Percentiles rank a stretch among this genome's conserved stretches.
These are phyloP conservation scores for Pangasius krempfi DNA, from an alignment of 2,797 vertebrate species.

Conservation along the genomic window DNA sequence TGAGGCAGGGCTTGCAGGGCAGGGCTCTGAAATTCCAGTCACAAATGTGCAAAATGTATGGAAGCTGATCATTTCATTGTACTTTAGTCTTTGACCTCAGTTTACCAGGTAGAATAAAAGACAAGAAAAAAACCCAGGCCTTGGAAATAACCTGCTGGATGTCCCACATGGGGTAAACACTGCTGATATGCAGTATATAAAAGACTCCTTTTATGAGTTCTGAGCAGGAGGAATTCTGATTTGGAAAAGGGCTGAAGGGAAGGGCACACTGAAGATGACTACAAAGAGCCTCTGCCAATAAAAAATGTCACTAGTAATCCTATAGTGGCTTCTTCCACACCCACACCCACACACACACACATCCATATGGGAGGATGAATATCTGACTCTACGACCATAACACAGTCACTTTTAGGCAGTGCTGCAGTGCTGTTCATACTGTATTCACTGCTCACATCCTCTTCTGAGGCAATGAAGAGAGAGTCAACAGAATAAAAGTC, in stretches of 20 bases:
- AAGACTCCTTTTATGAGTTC: constrained; percentile 49
- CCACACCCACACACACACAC: constrained; percentile 19
- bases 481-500: constrained; percentile 25
- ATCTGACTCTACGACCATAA: background rate
- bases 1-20: too few species aligned
- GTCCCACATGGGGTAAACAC: constrained; percentile 42
- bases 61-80: constrained; percentile 31
- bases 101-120: constrained; percentile 47
- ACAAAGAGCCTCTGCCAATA: constrained; percentile 43
- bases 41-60: constrained; percentile 14
- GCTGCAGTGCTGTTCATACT: constrained; percentile 28
- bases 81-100: constrained; percentile 51
- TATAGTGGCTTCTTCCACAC: constrained; percentile 36
- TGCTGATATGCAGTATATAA: constrained; percentile 46
- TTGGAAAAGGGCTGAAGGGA: constrained; percentile 53
- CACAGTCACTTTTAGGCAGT: constrained; percentile 59
- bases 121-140: constrained; percentile 11
- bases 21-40: constrained; percentile 7
- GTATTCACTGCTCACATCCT: constrained; percentile 34
- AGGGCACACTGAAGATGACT: constrained; percentile 44
- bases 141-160: constrained; percentile 45
- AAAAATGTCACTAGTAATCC: constrained; percentile 49
- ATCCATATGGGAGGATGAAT: background rate
- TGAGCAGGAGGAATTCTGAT: constrained; percentile 51
- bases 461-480: constrained; percentile 39